Percentiles rank a stretch among this genome's conserved stretches.
These are phyloP conservation scores for Solenodon paradoxus DNA, from an alignment of 2,113 vertebrate species.

Conservation along the genomic window DNA sequence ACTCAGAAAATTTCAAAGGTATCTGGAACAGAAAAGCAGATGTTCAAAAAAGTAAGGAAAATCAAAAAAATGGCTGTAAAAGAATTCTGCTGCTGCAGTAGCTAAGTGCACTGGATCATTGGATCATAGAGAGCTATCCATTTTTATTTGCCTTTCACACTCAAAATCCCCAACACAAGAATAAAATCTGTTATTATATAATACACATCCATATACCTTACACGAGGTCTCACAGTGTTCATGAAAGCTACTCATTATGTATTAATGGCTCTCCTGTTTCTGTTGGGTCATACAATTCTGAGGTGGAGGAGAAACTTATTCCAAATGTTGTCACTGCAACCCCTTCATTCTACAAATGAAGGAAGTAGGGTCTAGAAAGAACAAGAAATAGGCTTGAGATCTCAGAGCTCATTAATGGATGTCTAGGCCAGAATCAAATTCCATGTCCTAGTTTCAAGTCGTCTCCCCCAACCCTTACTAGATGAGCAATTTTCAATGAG, in stretches of 20 bases:
- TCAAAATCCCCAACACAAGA: background rate
- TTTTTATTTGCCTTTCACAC: background rate
- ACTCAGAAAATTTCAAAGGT: slow-evolving; percentile 55
- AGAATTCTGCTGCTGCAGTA: background rate
- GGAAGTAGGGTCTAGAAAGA: background rate
- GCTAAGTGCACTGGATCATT: background rate
- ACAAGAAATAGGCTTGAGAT: background rate
- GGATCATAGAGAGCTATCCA: background rate
- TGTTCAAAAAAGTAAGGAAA: background rate
- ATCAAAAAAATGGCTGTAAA: background rate
- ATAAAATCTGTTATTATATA: background rate
- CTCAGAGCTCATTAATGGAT: background rate
- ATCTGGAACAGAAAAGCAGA: background rate
- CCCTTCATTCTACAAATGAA: background rate
- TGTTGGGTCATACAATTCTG: background rate
- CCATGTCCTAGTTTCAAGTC: background rate
- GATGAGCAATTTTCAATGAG: background rate
- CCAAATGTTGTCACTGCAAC: background rate
- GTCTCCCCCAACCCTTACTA: background rate
- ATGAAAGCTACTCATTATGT: background rate
- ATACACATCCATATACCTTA: background rate
- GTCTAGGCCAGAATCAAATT: background rate
- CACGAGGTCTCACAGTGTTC: background rate
- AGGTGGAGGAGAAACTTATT: background rate
- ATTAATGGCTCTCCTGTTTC: background rate